These are phyloP conservation scores for Stegastes partitus DNA, from an alignment of 2,113 vertebrate species.

Conservation along the genomic window DNA sequence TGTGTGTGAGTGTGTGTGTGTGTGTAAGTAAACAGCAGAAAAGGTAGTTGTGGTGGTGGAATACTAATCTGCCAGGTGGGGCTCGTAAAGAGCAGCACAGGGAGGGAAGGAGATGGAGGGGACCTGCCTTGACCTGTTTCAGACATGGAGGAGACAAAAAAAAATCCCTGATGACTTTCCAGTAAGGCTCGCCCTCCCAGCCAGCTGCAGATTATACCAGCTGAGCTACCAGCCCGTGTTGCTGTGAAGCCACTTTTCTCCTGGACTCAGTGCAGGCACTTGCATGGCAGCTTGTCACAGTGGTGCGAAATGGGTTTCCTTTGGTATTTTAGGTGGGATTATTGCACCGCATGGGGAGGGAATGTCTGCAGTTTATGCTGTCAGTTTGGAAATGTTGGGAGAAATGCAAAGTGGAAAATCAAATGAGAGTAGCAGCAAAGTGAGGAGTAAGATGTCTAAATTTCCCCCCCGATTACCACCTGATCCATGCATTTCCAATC, in stretches of 20 bases:
- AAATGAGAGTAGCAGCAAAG: conserved; percentile 57
- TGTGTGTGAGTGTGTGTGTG: conserved; percentile 25
- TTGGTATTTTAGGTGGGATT: conserved; percentile 41
- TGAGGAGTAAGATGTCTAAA: conserved; percentile 46
- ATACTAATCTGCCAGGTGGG: conserved; percentile 82
- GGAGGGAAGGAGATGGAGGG: conserved; percentile 68
- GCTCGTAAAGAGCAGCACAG: conserved; percentile 74
- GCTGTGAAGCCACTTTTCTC: conserved; percentile 33
- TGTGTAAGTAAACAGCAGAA: conserved; percentile 50
- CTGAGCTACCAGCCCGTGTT: conserved; percentile 51
- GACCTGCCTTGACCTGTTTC: conserved; percentile 85
- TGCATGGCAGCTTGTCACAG: conserved; percentile 45
- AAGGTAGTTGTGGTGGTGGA: conserved; percentile 64
- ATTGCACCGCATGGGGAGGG: conserved; percentile 55
- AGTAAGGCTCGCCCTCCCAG: conserved; percentile 71
- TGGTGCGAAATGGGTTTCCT: conserved; percentile 50
- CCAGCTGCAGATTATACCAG: conserved; percentile 68
- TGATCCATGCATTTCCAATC: conserved; percentile 33
- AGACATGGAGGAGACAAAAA: conserved; percentile 75
- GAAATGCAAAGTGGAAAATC: conserved; percentile 61
- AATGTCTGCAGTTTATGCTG: conserved; percentile 61
- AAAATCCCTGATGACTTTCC: conserved; percentile 78
- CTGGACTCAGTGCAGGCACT: conserved; percentile 34
- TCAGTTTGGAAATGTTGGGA: conserved; percentile 56
- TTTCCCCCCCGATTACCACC: conserved; percentile 52